phyloP scores from a whole-genome alignment of 2,797 vertebrate genomes.

The Miichthys miiuy region DNA sequence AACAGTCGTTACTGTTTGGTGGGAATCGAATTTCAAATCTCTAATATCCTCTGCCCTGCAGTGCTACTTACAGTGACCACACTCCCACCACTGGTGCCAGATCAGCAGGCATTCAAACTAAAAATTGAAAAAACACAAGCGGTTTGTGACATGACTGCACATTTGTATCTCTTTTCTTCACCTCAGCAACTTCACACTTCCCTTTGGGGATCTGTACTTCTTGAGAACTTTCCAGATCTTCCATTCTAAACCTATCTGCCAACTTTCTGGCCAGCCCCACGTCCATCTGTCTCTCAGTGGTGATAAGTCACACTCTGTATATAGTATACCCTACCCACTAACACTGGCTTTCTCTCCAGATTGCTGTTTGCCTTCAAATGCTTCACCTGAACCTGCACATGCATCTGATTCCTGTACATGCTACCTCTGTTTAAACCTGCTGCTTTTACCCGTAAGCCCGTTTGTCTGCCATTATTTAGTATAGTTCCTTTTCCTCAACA shows the following conservation, averaged over 20 bases:
- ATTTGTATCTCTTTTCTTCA: constrained; percentile 18
- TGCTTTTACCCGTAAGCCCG: background rate
- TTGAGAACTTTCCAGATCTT: constrained; percentile 24
- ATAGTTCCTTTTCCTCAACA: background rate
- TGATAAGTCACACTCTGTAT: background rate
- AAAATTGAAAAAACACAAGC: background rate
- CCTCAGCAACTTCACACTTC: constrained; percentile 14
- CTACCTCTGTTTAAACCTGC: background rate
- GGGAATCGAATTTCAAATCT: constrained; percentile 8
- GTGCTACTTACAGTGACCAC: background rate
- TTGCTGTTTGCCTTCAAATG: background rate
- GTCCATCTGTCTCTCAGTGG: background rate
- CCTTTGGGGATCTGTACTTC: background rate
- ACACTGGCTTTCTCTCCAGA: background rate
- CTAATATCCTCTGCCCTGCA: background rate
- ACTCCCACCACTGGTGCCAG: constrained; percentile 1
- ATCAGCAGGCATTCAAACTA: constrained; percentile 2
- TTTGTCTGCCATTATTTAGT: background rate
- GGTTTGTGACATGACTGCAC: background rate
- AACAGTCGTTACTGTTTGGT: background rate
- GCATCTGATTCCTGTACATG: background rate
- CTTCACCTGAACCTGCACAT: background rate
- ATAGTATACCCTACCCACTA: background rate
- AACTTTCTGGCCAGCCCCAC: background rate
- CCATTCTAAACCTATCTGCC: background rate